phyloP scores from a whole-genome alignment of 2,888 invertebrate species.

The Glaucopsyche alexis region DNA sequence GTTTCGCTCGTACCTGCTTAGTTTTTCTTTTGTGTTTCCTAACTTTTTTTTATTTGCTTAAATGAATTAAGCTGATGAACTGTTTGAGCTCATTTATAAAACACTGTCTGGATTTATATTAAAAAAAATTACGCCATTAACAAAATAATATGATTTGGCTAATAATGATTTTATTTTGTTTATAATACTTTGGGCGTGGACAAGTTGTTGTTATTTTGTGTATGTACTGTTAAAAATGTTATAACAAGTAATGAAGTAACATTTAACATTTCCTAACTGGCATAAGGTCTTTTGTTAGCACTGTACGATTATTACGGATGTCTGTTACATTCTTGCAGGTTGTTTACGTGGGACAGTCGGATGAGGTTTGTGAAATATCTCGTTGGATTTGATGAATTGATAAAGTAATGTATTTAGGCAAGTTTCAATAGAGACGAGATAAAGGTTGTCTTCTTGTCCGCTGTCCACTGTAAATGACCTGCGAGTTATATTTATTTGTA shows the following conservation, averaged over 20 bases:
- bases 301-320: constrained; percentile 56
- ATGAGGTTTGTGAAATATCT: not conserved
- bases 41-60: constrained; percentile 43
- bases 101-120: not conserved
- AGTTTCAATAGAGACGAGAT: not conserved
- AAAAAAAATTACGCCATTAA: not conserved
- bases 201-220: not conserved
- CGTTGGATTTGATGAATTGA: not conserved
- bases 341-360: not conserved
- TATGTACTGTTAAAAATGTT: constrained; percentile 7
- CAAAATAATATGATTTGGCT: not conserved
- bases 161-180: constrained; percentile 5
- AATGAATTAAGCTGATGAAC: not conserved
- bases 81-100: constrained; percentile 18
- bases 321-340: constrained; percentile 46
- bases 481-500: constrained; percentile 60
- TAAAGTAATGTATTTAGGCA: not conserved
- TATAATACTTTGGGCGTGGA: not conserved
- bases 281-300: constrained; percentile 55
- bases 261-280: constrained; percentile 11
- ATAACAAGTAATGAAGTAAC: not conserved
- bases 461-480: constrained; percentile 48
- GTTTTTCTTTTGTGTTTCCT: constrained; percentile 53
- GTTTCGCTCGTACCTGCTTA: constrained; percentile 61
- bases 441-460: not conserved